Base-by-base conservation (phyloP, 2,888 invertebrate genomes). In the Tigriopus californicus region DNA sequence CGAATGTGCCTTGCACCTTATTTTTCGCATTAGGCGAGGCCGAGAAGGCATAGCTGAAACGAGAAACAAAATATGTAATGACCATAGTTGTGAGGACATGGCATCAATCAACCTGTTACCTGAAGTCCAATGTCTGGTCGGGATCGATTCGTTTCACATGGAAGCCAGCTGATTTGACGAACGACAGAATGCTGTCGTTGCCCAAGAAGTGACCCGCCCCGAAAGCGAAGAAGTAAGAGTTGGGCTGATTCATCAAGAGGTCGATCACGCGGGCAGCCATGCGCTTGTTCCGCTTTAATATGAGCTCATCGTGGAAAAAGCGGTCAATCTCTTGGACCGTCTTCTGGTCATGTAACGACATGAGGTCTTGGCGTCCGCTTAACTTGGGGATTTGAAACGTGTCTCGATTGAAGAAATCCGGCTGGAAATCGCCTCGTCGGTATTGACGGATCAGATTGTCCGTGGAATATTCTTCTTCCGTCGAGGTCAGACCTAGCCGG, bases 201-300 rank as follows among this genome's bases (percentile, higher is more conserved):
- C 74, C 74, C 51, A 75, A 63, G 66, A 73, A 74, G 64, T 74
- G 73, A 63, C 75, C 76, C 64, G 76, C 74, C 62, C 76, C 76
- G 64, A 76, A 72, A 49, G 75, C 75, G 64, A 75, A 74, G 65
- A 72, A 71, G 52, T 69, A 71, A 58, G 69, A 66, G 46, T 70
- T 65, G 0, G 72, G 72, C 62, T 72, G 65, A n/a, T 67, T 64
- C 18, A 66, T 61, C 13, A 76, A 66, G 41, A 75, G 66, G 41
- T 67, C 64, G 11, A 68, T 66, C 1, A 74, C 70, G 60, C 73
- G 66, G 22, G 68, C 64, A 13, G 72, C 74, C 75, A 76, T 76
- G 57, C 74, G 65, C 42, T 69, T 64, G 64, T 76, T 76, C n/a
- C 76, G 67, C 62, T 71, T 71, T 60, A 70, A 67, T 40, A 76